Percentiles rank a stretch among this genome's conserved stretches.
These are phyloP conservation scores for Octopus bimaculoides DNA, from an alignment of 1,140 invertebrate genomes.

Conservation along the genomic window DNA sequence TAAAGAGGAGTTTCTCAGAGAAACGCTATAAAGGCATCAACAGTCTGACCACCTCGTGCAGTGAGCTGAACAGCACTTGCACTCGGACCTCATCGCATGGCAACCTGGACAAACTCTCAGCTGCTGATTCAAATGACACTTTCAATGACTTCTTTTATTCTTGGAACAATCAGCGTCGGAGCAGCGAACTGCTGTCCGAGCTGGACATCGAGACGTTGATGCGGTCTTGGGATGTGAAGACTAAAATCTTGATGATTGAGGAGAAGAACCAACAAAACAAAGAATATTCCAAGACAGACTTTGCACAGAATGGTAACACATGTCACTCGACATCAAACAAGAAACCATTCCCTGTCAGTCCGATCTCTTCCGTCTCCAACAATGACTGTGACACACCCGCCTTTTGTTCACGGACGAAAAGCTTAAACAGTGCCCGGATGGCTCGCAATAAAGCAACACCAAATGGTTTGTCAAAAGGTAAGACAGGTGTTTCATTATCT, in stretches of 20 bases:
- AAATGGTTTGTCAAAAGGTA: constrained; percentile 6
- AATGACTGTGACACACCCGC: not conserved
- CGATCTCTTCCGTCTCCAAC: not conserved
- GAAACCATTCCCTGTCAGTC: not conserved
- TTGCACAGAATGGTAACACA: not conserved
- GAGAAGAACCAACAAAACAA: not conserved
- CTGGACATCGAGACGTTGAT: constrained; percentile 4
- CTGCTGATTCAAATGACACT: not conserved
- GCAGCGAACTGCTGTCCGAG: not conserved
- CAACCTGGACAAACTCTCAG: not conserved
- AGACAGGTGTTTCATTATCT: not conserved
- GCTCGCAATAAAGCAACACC: not conserved
- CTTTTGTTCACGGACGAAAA: not conserved
- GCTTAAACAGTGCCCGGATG: not conserved
- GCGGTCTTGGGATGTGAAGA: not conserved
- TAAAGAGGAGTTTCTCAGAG: too few species aligned
- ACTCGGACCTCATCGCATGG: not conserved
- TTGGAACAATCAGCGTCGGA: not conserved
- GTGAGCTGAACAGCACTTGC: not conserved
- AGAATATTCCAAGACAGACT: not conserved
- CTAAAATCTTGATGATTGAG: not conserved
- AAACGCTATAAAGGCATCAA: too few species aligned
- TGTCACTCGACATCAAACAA: not conserved
- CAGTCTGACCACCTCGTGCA: too few species aligned
- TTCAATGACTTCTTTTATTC: not conserved